These are phyloP conservation scores for Saguinus imperator DNA, from an alignment of 2,113 vertebrate species.

Conservation along the genomic window DNA sequence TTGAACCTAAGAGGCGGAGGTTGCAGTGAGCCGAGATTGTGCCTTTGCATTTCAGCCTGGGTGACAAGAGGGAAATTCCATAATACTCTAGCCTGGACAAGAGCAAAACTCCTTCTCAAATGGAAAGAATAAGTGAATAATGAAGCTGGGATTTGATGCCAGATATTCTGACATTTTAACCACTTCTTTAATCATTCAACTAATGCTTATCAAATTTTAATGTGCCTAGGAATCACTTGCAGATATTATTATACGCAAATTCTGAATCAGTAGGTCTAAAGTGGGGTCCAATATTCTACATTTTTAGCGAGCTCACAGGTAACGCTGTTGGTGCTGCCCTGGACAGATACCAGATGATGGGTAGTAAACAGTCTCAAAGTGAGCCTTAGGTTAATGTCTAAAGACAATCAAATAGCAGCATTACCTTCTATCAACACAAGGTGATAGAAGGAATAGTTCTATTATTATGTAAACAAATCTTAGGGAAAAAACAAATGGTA, in stretches of 20 bases:
- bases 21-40: no score
- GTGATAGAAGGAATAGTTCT: background rate
- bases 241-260: background rate
- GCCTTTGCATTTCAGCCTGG: no score
- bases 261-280: background rate
- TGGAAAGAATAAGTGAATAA: no score
- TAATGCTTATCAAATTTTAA: background rate
- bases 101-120: no score
- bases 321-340: background rate
- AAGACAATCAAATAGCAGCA: background rate
- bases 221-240: background rate
- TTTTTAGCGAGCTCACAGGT: background rate
- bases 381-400: background rate
- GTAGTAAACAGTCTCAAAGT: background rate
- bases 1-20: no score
- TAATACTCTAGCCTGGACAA: no score
- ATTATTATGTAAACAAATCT: background rate
- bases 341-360: background rate
- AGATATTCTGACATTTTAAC: background rate
- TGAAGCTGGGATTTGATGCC: background rate
- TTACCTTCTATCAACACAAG: background rate
- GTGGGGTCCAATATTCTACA: background rate
- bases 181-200: background rate
- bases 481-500: background rate
- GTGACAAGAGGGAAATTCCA: no score